Evolutionary conservation across 2,888 invertebrate genomes (phyloP).

Genomic region (Melanophora roralis): DNA sequence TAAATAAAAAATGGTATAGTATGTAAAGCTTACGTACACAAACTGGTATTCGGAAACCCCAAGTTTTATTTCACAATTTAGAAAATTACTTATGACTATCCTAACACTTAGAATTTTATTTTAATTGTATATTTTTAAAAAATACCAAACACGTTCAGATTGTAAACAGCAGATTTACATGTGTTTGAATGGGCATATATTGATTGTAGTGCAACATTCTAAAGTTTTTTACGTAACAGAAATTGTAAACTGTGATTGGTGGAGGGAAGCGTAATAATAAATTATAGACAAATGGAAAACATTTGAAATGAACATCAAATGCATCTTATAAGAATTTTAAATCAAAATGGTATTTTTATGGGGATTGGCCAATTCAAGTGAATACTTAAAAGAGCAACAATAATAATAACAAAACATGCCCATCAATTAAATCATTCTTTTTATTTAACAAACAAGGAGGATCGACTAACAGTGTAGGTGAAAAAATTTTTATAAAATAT

Average conservation of each 20-base stretch:
- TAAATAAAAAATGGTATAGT: too few species aligned
- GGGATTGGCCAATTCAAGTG: constrained; percentile 48
- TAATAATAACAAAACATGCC: constrained; percentile 1
- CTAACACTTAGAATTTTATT: too few species aligned
- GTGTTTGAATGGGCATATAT: constrained; percentile 2
- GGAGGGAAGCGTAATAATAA: constrained; percentile 38
- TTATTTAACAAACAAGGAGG: constrained; percentile 8
- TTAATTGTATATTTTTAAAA: too few species aligned
- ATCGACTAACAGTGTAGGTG: constrained; percentile 59
- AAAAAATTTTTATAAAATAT: too few species aligned
- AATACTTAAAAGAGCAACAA: constrained; percentile 22
- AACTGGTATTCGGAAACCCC: too few species aligned
- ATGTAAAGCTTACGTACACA: too few species aligned
- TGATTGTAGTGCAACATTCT: constrained; percentile 4
- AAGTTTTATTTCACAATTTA: too few species aligned
- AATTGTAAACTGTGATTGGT: constrained; percentile 44
- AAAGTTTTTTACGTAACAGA: background rate
- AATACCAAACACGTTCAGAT: too few species aligned
- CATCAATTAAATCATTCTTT: constrained; percentile 6
- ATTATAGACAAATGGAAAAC: constrained; percentile 49
- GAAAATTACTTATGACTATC: too few species aligned
- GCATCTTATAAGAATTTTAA: constrained; percentile 19
- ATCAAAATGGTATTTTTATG: constrained; percentile 49
- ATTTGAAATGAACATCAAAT: constrained; percentile 28
- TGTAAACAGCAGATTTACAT: background rate